Conservation (phyloP, 2,797 vertebrate species). For the Platalea minor region DNA sequence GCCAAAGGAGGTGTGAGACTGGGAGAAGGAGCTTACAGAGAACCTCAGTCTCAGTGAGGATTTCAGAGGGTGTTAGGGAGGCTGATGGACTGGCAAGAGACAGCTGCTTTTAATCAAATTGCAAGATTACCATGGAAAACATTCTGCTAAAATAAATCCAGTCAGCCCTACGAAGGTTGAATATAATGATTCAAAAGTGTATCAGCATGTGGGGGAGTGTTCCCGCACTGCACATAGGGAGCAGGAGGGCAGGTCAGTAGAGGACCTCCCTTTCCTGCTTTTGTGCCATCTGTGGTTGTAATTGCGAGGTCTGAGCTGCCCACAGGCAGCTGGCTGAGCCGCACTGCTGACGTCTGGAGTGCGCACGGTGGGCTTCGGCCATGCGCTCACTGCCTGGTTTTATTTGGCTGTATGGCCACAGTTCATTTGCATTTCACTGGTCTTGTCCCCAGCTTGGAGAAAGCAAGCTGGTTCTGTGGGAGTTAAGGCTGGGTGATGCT, state of each 20-base stretch:
- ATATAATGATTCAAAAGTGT: neutral
- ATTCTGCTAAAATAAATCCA: neutral
- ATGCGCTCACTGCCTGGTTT: fast-evolving
- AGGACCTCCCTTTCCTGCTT: neutral
- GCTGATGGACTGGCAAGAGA: neutral
- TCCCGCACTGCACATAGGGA: neutral
- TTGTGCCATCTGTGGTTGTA: neutral
- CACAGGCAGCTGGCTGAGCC: fast-evolving
- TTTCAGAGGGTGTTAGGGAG: neutral
- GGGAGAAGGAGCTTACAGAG: neutral
- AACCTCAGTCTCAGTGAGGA: neutral
- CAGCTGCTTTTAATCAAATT: neutral
- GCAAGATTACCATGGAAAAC: neutral
- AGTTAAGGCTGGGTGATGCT: neutral
- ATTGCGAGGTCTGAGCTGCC: neutral
- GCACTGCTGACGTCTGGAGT: fast-evolving
- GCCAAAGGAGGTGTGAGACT: neutral
- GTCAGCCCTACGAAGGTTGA: neutral
- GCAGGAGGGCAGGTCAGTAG: neutral
- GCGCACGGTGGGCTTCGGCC: fast-evolving
- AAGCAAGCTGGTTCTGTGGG: neutral
- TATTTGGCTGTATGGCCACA: neutral
- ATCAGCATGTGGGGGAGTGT: neutral
- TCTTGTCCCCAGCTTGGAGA: neutral
- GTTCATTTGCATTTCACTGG: neutral